phyloP scores from a whole-genome alignment of 2,888 invertebrate genomes.

The Euplexia lucipara region DNA sequence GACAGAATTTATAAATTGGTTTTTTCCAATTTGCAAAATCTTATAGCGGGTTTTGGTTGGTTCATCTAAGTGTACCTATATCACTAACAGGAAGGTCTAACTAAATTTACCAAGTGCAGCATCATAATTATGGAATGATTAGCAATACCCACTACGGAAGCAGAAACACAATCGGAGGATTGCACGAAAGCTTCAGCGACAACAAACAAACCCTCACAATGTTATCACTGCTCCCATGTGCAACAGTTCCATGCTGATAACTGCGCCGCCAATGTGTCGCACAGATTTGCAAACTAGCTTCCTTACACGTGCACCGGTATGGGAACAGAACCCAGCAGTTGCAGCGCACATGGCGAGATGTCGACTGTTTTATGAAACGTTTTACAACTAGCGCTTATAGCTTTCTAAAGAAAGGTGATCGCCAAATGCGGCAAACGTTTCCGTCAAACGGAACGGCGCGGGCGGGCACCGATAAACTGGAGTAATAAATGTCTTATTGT shows the following conservation, averaged over 20 bases:
- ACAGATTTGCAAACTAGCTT: constrained; percentile 86
- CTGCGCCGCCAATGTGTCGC: constrained; percentile 81
- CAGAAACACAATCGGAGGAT: not conserved
- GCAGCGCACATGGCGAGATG: constrained; percentile 82
- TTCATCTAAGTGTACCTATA: not conserved
- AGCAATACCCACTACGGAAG: not conserved
- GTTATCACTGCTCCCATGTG: constrained; percentile 71
- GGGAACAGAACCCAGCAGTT: constrained; percentile 72
- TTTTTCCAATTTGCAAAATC: not conserved
- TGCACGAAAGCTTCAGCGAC: not conserved
- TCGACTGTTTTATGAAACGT: constrained; percentile 85
- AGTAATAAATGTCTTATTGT: constrained; percentile 71
- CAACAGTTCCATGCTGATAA: constrained; percentile 69
- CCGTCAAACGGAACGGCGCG: constrained; percentile 71
- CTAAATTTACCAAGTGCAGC: not conserved
- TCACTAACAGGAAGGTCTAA: not conserved
- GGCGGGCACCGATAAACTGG: constrained; percentile 60
- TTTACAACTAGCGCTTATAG: constrained; percentile 84
- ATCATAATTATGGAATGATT: not conserved
- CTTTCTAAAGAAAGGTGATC: constrained; percentile 88
- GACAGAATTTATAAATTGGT: not conserved
- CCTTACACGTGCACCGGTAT: constrained; percentile 85
- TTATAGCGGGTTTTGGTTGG: not conserved
- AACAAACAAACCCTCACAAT: constrained; percentile 43
- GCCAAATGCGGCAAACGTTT: constrained; percentile 79